phyloP scores from a whole-genome alignment of 1,140 invertebrate genomes.

The Drosophila repleta region DNA sequence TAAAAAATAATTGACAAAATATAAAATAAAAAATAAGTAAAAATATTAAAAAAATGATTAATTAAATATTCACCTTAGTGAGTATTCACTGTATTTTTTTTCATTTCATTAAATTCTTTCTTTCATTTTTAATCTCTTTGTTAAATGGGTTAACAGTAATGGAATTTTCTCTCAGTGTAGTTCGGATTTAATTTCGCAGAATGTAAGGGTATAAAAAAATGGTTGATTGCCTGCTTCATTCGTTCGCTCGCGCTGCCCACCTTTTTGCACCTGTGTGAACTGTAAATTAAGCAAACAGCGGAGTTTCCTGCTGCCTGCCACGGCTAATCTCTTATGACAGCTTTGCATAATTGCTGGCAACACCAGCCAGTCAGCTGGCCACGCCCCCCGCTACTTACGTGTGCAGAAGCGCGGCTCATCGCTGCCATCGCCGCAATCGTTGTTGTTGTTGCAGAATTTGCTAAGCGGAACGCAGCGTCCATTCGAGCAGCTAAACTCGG shows the following conservation, averaged over 20 bases:
- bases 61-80: too few species aligned
- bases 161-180: background rate
- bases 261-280: background rate
- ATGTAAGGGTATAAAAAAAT: background rate
- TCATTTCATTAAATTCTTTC: background rate
- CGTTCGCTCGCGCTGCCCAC: too few species aligned
- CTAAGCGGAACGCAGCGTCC: slow-evolving; percentile 91
- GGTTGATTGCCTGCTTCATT: background rate
- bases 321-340: slow-evolving; percentile 52
- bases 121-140: background rate
- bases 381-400: slow-evolving; percentile 87
- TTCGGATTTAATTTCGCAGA: background rate
- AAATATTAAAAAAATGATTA: too few species aligned
- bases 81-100: background rate
- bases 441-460: slow-evolving; percentile 91
- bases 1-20: too few species aligned
- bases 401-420: slow-evolving; percentile 94
- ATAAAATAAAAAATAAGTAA: too few species aligned
- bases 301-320: slow-evolving; percentile 3
- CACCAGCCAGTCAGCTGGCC: background rate
- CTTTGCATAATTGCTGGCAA: slow-evolving; percentile 63
- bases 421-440: slow-evolving; percentile 93
- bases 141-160: background rate
- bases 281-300: slow-evolving; percentile 51
- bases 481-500: slow-evolving; percentile 92